Evolutionary conservation across 2,888 invertebrate species (phyloP), one percentile per base, ranked within the genome.

Genomic region (Leptinotarsa peninsularis): DNA sequence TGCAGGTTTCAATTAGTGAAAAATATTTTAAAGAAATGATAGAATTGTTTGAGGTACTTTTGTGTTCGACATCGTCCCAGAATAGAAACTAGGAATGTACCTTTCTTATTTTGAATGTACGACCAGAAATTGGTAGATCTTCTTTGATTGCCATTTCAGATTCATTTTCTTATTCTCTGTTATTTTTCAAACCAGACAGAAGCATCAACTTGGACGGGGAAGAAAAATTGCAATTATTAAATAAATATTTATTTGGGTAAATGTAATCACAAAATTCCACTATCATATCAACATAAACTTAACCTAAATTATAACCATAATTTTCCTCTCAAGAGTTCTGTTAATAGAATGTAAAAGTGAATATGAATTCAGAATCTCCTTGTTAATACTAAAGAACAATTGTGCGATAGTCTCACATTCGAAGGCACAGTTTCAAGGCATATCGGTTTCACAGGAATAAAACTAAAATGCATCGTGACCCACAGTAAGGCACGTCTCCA

Each of bases 171-270:
- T 21, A 21, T 21, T 21, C 33, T 1, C 43, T 7, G 10, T 33
- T 33, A 1, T 33, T 33, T 7, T 33, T 7, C 7, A 1, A 33
- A 33, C 10, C 4, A 21, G 21, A 21, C 43, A 13, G 10, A 43
- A 43, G 3, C 43, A 43, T 43, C 3, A 43, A 3, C 10, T 10
- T 43, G 0, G 43, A 43, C 3, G 43, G 10, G 43, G 33, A 23
- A 15, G 17, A 54, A 69, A 72, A 27, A 60, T 58, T 17, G 15
- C n/a, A 17, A 63, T 69, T 67, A 73, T 74, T 49, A 76, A 77
- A 79, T 79, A 79, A 79, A 79, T 79, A 79, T 77, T 73, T 78
- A 79, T 77, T 78, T 75, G 72, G 76, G 71, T 73, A 77, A 76
- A 75, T 75, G 76, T 77, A 71, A 77, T 74, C 76, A 76, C 76